Evolutionary conservation across 2,888 invertebrate genomes (phyloP), one percentile per base, ranked within the genome.

Genomic region (Operophtera brumata): DNA sequence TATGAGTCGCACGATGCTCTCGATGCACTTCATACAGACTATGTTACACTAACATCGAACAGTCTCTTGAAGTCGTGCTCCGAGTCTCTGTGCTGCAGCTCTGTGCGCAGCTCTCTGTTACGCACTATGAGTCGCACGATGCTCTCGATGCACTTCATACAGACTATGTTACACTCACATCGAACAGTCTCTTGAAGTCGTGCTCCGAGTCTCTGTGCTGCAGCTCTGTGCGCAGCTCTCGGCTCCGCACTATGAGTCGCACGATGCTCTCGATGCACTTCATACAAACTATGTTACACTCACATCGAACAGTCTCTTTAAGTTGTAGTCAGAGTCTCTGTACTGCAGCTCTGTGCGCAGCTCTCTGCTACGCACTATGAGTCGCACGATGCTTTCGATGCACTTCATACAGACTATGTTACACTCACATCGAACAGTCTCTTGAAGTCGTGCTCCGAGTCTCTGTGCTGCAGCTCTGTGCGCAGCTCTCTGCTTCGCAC

Each of bases 391-490:
- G 73, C 97, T 97, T 83, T 98, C 97, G 37, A 99, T 91, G 61
- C 96, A 96, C 83, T 98, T 97, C 93, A 98, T 97, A 12, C 97
- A 95, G 75, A 94, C 94, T n/a, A n/a, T n/a, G n/a, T n/a, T n/a
- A n/a, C n/a, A 41, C 52, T 48, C 25, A 85, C 91, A 80, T 92
- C 90, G 50, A 92, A 84, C 14, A 91, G 82, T 10, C 90, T 87
- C 34, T 91, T 90, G 85, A 96, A 96, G 70, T 94, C 92, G 49
- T 92, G 89, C 42, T 92, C 86, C 66, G 93, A 93, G 44, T 92
- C 69, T 12, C 66, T 48, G 28, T 75, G 77, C 0, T 77, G 80
- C 0, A 88, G 84, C 69, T 93, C 94, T 10, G 94, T 92, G 65
- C 94, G 93, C 47, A 96, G 86, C 66, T 94, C 91, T 20, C 96